Evolutionary conservation across 2,888 invertebrate species (phyloP).

Genomic region (Venusia cambrica): DNA sequence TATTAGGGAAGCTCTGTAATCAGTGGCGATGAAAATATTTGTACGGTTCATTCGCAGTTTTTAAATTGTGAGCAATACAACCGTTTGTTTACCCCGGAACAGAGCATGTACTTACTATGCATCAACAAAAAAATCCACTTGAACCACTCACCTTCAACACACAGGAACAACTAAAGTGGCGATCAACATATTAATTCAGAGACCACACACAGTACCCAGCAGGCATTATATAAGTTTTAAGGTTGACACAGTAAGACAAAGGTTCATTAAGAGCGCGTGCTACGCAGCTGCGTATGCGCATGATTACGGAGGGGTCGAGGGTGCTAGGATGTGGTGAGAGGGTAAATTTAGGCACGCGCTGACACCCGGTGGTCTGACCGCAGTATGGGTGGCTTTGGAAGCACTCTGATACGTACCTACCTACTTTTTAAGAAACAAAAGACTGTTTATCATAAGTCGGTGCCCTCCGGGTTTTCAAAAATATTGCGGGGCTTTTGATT

Average conservation of each 20-base stretch:
- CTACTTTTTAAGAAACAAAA: too few relatives aligned
- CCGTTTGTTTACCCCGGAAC: too few relatives aligned
- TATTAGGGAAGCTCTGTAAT: too few relatives aligned
- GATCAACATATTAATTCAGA: conserved; percentile 57
- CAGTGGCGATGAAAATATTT: too few relatives aligned
- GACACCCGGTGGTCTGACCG: conserved; percentile 38
- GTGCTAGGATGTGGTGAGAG: conserved; percentile 43
- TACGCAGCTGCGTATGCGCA: conserved; percentile 57
- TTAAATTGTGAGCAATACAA: too few relatives aligned
- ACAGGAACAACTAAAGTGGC: conserved; percentile 63
- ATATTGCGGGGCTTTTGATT: too few relatives aligned
- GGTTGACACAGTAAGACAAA: conserved; percentile 46
- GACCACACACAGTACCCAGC: too few relatives aligned
- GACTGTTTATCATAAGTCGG: too few relatives aligned
- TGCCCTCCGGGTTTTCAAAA: too few relatives aligned
- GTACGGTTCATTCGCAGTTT: too few relatives aligned
- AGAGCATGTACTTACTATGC: too few relatives aligned
- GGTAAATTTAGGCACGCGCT: conserved; percentile 63
- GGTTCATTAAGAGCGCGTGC: conserved; percentile 68
- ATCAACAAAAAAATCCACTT: conserved; percentile 9
- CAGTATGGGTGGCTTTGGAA: conserved; percentile 22
- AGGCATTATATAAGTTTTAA: too few relatives aligned
- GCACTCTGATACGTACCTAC: conserved; percentile 6
- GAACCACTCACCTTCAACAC: conserved; percentile 19
- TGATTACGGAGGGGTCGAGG: conserved; percentile 14